Conservation (phyloP, 2,888 invertebrate genomes). For the Aradus depressus region DNA sequence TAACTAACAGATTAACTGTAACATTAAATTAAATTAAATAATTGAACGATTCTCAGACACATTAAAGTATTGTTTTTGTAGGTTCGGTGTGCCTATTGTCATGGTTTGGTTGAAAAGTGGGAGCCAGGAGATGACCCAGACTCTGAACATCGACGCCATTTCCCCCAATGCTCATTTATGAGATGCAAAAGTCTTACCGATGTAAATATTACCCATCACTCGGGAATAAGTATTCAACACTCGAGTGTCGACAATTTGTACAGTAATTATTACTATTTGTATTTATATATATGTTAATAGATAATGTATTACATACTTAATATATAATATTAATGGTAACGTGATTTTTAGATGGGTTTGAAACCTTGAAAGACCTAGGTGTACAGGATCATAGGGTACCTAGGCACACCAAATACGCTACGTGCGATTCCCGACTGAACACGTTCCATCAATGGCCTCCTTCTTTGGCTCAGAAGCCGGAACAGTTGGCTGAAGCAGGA, state of each 20-base stretch:
- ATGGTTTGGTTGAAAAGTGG: constrained; percentile 55
- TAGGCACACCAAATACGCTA: constrained; percentile 54
- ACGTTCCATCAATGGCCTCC: constrained; percentile 68
- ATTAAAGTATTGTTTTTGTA: constrained; percentile 34
- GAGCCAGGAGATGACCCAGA: constrained; percentile 56
- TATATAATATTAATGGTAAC: not conserved
- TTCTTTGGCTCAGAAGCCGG: constrained; percentile 60
- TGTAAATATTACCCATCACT: constrained; percentile 2
- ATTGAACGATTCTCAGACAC: too few relatives aligned
- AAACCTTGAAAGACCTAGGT: constrained; percentile 44
- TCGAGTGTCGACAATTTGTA: constrained; percentile 11
- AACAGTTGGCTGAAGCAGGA: constrained; percentile 70
- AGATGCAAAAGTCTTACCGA: constrained; percentile 1
- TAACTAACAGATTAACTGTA: too few relatives aligned
- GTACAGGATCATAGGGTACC: constrained; percentile 48
- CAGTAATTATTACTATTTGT: constrained; percentile 12
- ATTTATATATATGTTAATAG: not conserved
- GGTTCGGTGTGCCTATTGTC: constrained; percentile 74
- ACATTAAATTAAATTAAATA: too few relatives aligned
- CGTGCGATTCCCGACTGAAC: constrained; percentile 54
- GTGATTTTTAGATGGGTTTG: constrained; percentile 23
- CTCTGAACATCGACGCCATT: constrained; percentile 52
- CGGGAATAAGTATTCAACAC: constrained; percentile 13
- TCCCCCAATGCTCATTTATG: constrained; percentile 42
- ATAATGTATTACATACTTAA: not conserved